These are phyloP conservation scores for Esox lucius DNA, from an alignment of 2,797 vertebrate genomes.

Conservation along the genomic window DNA sequence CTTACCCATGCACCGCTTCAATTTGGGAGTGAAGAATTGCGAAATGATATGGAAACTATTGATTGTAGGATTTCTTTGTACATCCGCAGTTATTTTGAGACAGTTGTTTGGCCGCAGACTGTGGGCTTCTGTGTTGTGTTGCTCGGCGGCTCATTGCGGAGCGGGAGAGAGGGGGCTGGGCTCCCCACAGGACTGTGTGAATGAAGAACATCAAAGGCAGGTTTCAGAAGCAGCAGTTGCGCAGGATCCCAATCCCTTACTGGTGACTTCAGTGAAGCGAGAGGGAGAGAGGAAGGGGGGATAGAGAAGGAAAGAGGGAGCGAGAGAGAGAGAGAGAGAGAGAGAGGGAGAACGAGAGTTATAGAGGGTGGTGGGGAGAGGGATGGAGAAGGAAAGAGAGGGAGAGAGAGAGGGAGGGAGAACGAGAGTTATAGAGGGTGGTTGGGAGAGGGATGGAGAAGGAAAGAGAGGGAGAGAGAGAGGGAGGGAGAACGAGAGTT, in stretches of 20 bases:
- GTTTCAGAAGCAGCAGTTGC: conserved; percentile 1
- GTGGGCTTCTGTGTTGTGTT: not conserved
- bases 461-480: not conserved
- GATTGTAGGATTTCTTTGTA: not conserved
- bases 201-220: conserved; percentile 7
- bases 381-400: no score
- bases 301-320: not conserved
- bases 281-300: not conserved
- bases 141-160: not conserved
- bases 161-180: not conserved
- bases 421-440: not conserved
- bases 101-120: not conserved
- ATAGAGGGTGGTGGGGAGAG: not conserved
- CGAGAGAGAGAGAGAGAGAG: not conserved
- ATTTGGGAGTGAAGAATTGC: not conserved
- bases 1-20: not conserved
- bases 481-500: not conserved
- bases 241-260: not conserved
- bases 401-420: not conserved
- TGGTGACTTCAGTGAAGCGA: not conserved
- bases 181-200: conserved; percentile 3
- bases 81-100: not conserved
- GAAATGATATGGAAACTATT: not conserved
- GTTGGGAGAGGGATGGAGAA: not conserved
- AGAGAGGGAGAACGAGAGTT: not conserved